Base-by-base conservation (phyloP, 2,113 vertebrate genomes). In the Tylochromis polylepis region DNA sequence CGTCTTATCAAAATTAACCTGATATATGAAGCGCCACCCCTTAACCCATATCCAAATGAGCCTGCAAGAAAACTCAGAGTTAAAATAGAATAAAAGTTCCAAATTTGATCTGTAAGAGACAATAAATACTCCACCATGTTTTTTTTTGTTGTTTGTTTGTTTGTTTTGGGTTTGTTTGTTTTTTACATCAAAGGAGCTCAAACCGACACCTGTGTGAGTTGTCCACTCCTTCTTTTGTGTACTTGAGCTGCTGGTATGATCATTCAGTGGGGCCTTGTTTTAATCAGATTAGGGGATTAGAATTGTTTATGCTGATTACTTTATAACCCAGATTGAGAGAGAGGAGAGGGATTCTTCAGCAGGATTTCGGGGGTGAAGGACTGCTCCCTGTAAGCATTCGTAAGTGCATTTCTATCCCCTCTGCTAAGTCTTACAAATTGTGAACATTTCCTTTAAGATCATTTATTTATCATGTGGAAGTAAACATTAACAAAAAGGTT, bases 231-330 rank as follows among this genome's bases (percentile, higher is more conserved):
- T 62, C 36, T 7, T 79, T 79, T 84, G 62, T 15, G 55, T 62
- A 43, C 56, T 79, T 82, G 15, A 84, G 16, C 79, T 34, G 36
- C 70, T 77, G 86, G 34, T 20, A 16, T 78, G 84, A 85, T 86
- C 41, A 43, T 58, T 87, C 92, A 81, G 59, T 65, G 27, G 84
- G 84, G 62, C 60, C 88, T 93, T 67, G 87, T 84, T 95, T 93
- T 97, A 97, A 99, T 98, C 96, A 96, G 93, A 97, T 98, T 97
- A 97, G 82, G 41, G 88, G 95, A 96, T 97, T 97, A 96, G 85
- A 86, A 93, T 92, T 93, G 96, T 97, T 97, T 97, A 97, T 89
- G 84, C 88, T 84, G 96, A 95, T 95, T 95, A 95, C 96, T 97
- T 98, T 98, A 98, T 98, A 98, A 96, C 94, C 94, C 92, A 90